Evolutionary conservation across 2,113 vertebrate species (phyloP).

Genomic region (Entomyzon cyanotis): DNA sequence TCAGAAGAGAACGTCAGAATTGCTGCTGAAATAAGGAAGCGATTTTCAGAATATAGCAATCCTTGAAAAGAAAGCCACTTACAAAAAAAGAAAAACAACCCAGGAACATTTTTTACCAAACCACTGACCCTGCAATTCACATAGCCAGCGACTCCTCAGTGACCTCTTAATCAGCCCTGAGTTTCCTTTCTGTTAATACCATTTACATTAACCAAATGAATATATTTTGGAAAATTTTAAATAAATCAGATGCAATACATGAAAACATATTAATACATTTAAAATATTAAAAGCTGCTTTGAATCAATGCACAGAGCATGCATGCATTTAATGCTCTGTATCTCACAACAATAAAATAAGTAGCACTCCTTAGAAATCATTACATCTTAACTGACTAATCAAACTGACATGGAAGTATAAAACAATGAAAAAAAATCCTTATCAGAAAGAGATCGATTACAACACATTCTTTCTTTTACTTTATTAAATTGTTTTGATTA

Average conservation of each 20-base stretch:
- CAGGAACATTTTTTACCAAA: background rate
- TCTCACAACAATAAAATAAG: slow-evolving; percentile 8
- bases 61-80: slow-evolving; percentile 13
- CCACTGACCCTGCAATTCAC: background rate
- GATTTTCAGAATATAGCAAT: slow-evolving; percentile 2
- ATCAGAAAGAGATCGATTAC: background rate
- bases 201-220: background rate
- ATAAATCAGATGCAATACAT: background rate
- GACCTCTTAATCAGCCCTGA: slow-evolving; percentile 23
- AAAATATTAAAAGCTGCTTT: background rate
- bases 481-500: background rate
- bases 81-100: background rate
- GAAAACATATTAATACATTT: background rate
- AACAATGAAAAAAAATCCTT: background rate
- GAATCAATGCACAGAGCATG: background rate
- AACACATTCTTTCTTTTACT: background rate
- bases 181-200: background rate
- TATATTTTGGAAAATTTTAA: background rate
- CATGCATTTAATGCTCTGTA: background rate
- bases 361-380: slow-evolving; percentile 9
- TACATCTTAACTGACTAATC: background rate
- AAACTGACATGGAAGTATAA: background rate
- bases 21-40: slow-evolving; percentile 27
- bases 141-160: background rate
- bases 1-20: slow-evolving; percentile 51